phyloP scores from a whole-genome alignment of 2,797 vertebrate genomes.

The Natrix natrix region DNA sequence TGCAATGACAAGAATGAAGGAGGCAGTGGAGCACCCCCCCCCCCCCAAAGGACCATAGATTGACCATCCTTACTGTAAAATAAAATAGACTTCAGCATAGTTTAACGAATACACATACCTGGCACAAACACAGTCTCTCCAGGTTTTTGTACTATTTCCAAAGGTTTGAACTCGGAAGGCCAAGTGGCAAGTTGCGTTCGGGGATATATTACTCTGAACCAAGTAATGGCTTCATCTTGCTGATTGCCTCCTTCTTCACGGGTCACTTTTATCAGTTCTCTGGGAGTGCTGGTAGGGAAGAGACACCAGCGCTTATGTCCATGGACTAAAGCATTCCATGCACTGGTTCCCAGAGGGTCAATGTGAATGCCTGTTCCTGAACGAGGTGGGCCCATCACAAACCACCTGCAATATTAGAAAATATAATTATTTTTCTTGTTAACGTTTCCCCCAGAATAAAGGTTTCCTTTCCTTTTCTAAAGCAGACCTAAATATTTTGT shows the following conservation, averaged over 20 bases:
- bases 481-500: background rate
- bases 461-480: background rate
- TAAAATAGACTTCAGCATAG: background rate
- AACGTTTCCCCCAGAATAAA: background rate
- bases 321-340: slow-evolving; percentile 96
- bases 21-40: background rate
- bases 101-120: slow-evolving; percentile 66
- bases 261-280: slow-evolving; percentile 94
- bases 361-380: slow-evolving; percentile 98
- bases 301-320: slow-evolving; percentile 98
- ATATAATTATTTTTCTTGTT: background rate
- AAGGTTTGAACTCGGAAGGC: slow-evolving; percentile 89
- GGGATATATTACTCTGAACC: slow-evolving; percentile 93
- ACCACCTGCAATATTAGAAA: slow-evolving; percentile 80
- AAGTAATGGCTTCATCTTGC: slow-evolving; percentile 98
- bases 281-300: slow-evolving; percentile 93
- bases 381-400: slow-evolving; percentile 95
- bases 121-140: slow-evolving; percentile 98
- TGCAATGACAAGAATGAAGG: background rate
- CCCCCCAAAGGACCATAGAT: background rate
- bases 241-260: slow-evolving; percentile 94
- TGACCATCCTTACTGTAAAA: background rate
- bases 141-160: slow-evolving; percentile 92
- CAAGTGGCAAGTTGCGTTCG: slow-evolving; percentile 88
- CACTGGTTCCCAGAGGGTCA: slow-evolving; percentile 94